Percentiles rank a stretch among this genome's conserved stretches.
Conservation (phyloP, 2,888 invertebrate species). For the Sabatieria punctata region DNA sequence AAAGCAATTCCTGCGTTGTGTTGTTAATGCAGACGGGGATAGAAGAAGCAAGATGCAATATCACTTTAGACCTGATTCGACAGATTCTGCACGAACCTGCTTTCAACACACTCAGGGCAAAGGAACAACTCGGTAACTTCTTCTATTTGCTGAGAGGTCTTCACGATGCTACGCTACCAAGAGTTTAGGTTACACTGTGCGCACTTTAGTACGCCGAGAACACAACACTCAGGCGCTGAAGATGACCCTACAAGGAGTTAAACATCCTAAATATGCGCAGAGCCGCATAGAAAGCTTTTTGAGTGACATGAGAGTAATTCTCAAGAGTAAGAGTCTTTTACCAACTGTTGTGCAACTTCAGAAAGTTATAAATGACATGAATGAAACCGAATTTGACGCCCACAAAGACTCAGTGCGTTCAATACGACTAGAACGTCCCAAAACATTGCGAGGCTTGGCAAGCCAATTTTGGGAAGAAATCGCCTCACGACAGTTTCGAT, state of each 20-base stretch:
- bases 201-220: constrained; percentile 61
- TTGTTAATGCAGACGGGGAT: too few relatives aligned
- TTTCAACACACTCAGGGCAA: constrained; percentile 69
- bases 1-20: too few relatives aligned
- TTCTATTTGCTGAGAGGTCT: too few relatives aligned
- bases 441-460: constrained; percentile 58
- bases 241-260: constrained; percentile 41
- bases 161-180: too few relatives aligned
- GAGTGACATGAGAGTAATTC: constrained; percentile 49
- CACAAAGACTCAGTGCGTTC: constrained; percentile 65
- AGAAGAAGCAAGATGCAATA: constrained; percentile 43
- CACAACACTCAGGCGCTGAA: constrained; percentile 61
- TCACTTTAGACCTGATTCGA: constrained; percentile 62
- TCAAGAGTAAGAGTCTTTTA: too few relatives aligned
- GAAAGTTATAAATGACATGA: constrained; percentile 54
- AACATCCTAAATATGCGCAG: constrained; percentile 65
- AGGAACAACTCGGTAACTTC: constrained; percentile 47
- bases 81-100: constrained; percentile 80
- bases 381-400: constrained; percentile 57
- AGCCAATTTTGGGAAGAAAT: constrained; percentile 68
- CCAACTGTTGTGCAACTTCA: too few relatives aligned
- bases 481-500: constrained; percentile 65
- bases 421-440: constrained; percentile 71
- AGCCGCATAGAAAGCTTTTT: constrained; percentile 71
- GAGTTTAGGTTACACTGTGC: constrained; percentile 67